Percentiles rank a stretch among this genome's conserved stretches.
phyloP scores from a whole-genome alignment of 2,888 invertebrate genomes.

The Rhagonycha lutea region DNA sequence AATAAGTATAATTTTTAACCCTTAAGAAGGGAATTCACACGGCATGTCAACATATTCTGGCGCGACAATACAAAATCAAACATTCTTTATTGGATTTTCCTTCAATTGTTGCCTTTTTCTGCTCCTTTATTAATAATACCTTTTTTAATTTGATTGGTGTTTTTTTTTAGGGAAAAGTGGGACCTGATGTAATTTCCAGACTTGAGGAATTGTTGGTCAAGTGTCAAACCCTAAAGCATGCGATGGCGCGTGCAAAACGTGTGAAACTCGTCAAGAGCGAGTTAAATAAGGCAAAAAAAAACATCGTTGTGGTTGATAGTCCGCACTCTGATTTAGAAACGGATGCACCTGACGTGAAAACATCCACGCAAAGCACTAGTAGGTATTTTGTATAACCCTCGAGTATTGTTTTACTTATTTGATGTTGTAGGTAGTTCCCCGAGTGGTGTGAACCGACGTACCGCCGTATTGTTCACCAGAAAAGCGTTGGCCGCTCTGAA shows the following conservation, averaged over 20 bases:
- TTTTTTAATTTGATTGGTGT: not conserved
- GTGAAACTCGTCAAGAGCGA: slow-evolving; percentile 63
- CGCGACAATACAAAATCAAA: too few species aligned
- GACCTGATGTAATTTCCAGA: slow-evolving; percentile 53
- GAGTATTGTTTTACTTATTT: not conserved
- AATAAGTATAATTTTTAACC: too few species aligned
- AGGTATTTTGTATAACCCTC: not conserved
- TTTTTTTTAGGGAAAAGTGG: slow-evolving; percentile 47
- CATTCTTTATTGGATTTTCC: too few species aligned
- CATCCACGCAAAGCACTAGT: slow-evolving; percentile 25
- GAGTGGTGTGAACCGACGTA: slow-evolving; percentile 68
- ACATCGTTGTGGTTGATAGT: slow-evolving; percentile 43
- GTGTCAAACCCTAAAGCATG: slow-evolving; percentile 65
- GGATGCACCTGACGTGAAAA: slow-evolving; percentile 41
- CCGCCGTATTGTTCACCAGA: slow-evolving; percentile 77
- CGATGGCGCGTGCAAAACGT: slow-evolving; percentile 61
- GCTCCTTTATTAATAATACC: too few species aligned
- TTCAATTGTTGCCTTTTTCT: too few species aligned
- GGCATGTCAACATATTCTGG: too few species aligned
- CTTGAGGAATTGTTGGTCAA: slow-evolving; percentile 67
- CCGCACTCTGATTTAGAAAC: slow-evolving; percentile 51
- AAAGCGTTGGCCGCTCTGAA: slow-evolving; percentile 66
- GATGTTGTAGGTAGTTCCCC: slow-evolving; percentile 51
- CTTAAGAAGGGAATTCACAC: too few species aligned
- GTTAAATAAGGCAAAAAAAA: slow-evolving; percentile 60